phyloP scores from a whole-genome alignment of 2,888 invertebrate species.

The Heliconius cydno region DNA sequence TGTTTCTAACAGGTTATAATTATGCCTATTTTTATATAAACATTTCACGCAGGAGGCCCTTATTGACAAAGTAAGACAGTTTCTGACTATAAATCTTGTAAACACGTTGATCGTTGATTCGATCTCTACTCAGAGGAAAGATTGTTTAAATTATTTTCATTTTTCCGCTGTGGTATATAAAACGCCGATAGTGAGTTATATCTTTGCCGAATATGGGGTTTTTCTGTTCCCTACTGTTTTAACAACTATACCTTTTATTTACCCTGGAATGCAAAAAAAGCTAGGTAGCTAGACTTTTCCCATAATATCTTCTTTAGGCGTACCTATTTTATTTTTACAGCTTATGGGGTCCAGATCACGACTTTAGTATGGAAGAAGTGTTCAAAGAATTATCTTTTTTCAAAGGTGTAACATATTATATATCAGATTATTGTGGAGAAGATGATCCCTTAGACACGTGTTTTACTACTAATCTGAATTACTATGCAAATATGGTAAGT shows the following conservation, averaged over 20 bases:
- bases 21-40: background rate
- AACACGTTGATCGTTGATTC: too few species aligned
- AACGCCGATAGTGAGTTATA: too few species aligned
- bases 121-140: too few species aligned
- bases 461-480: conserved; percentile 83
- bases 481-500: conserved; percentile 83
- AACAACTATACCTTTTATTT: too few species aligned
- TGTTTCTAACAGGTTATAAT: conserved; percentile 84
- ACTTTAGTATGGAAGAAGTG: conserved; percentile 89
- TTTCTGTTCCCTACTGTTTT: too few species aligned
- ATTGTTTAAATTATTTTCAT: too few species aligned
- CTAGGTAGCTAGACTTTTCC: too few species aligned
- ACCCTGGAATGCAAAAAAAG: too few species aligned
- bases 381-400: conserved; percentile 88
- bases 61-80: background rate
- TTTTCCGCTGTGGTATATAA: too few species aligned
- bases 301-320: too few species aligned
- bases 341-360: conserved; percentile 87
- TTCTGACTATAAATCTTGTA: background rate
- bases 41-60: background rate
- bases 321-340: conserved; percentile 62
- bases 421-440: conserved; percentile 85
- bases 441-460: conserved; percentile 81
- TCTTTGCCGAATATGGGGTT: too few species aligned
- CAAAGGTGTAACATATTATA: conserved; percentile 87